Evolutionary conservation across 2,797 vertebrate genomes (phyloP), one percentile per base, ranked within the genome.

Genomic region (Acanthiza pusilla): DNA sequence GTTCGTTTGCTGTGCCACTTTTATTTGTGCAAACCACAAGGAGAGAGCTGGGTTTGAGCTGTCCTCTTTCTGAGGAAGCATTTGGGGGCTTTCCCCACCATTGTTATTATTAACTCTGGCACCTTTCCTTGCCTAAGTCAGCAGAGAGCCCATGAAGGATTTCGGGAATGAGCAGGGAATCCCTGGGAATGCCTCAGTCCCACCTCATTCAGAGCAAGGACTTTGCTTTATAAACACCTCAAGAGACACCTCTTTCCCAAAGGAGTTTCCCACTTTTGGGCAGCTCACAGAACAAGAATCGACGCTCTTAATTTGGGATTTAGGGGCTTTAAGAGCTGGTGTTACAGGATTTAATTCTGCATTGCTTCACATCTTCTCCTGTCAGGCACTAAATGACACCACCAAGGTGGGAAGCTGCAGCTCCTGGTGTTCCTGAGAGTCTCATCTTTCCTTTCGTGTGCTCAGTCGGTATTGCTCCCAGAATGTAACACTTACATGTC

Each of bases 371-470:
- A 13, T 68, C 34, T 48, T 81, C 32, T 63, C 54, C 50, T 85
- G n/a, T 70, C 85, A 89, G 75, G 22, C 75, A 26, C 53, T 22
- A 9, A 82, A 16, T 5, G 47, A n/a, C 53, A 57, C 68, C 51
- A 34, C 19, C 60, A 77, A 74, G 72, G 89, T 79, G 87, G 67
- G 87, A 89, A 87, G 53, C 63, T 47, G 7, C 48, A 72, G 62
- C 60, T 94, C 65, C 68, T 26, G 61, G 61, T 34, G 61, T 5
- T 70, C 36, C 68, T 83, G 42, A 3, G 32, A 10, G 51, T 30
- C 74, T 61, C 77, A 34, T 42, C 15, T 5, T 23, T 23, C 13
- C 15, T 5, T 23, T 23, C 13, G 34, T 32, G 45, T 43, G 75
- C 48, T 74, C 50, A 2, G 42, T 48, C 21, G 15, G 50, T 51